Conservation (phyloP, 2,797 vertebrate species). For the Acrossocheilus fasciatus region DNA sequence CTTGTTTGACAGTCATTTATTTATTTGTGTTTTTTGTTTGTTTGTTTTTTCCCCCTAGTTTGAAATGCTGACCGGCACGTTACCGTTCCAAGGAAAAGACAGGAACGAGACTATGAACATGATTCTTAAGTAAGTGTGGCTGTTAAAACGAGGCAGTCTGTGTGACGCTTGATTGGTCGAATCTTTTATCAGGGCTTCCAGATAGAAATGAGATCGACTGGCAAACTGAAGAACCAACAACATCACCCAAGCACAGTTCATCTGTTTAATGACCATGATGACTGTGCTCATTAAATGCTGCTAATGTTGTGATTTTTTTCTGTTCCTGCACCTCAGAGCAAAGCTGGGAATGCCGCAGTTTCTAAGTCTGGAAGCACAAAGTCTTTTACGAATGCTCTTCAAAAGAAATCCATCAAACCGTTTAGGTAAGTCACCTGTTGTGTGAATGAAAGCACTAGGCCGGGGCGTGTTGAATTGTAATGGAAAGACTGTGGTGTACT, state of each 20-base stretch:
- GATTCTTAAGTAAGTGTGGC: slow-evolving; percentile 96
- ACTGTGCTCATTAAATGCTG: neutral
- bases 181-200: neutral
- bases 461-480: too few species aligned
- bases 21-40: too few species aligned
- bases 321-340: slow-evolving; percentile 77
- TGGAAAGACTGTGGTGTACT: slow-evolving; percentile 23
- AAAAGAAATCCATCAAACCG: slow-evolving; percentile 97
- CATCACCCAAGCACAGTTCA: neutral
- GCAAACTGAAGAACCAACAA: neutral
- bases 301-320: neutral
- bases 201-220: neutral
- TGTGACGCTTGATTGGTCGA: neutral
- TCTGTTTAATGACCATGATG: neutral
- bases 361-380: slow-evolving; percentile 95
- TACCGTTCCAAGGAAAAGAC: slow-evolving; percentile 99
- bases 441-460: neutral
- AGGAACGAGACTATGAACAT: slow-evolving; percentile 99
- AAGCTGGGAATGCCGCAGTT: slow-evolving; percentile 99
- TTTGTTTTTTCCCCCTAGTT: slow-evolving; percentile 76
- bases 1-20: neutral
- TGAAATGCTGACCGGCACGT: slow-evolving; percentile 97
- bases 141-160: neutral
- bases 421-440: slow-evolving; percentile 81
- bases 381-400: slow-evolving; percentile 96